Evolutionary conservation across 2,888 invertebrate genomes (phyloP).

Genomic region (Ectemnius cavifrons): DNA sequence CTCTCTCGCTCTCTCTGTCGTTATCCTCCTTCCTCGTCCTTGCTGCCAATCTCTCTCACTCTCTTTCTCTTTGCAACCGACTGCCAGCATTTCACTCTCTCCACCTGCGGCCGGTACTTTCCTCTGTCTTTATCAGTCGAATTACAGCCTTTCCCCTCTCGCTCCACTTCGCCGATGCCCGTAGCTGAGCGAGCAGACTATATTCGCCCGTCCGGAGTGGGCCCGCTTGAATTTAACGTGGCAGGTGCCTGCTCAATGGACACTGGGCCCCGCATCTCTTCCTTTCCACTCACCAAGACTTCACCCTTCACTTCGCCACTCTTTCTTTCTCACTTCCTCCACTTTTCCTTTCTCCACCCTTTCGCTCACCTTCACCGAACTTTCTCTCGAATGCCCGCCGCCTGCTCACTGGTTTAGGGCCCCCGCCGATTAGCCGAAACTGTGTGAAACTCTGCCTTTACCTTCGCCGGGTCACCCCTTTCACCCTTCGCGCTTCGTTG

Average conservation of each 20-base stretch:
- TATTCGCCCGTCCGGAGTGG: constrained; percentile 35
- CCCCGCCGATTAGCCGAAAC: neutral
- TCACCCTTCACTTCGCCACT: constrained; percentile 18
- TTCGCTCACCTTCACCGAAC: constrained; percentile 35
- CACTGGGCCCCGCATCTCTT: constrained; percentile 42
- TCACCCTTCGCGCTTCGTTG: no score
- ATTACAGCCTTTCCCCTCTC: neutral
- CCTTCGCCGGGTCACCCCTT: neutral
- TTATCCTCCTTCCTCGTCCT: constrained; percentile 7
- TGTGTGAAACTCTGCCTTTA: neutral
- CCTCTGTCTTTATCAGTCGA: neutral
- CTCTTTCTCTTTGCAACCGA: neutral
- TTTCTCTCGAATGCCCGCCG: constrained; percentile 26
- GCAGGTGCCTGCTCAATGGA: constrained; percentile 68
- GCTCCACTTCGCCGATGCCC: constrained; percentile 8
- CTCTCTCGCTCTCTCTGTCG: constrained; percentile 17
- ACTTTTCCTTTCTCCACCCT: constrained; percentile 18
- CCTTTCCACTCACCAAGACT: constrained; percentile 15
- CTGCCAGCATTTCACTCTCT: no score
- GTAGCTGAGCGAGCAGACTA: constrained; percentile 26
- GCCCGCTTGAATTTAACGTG: constrained; percentile 62
- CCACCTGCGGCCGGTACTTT: no score
- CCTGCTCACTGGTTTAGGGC: neutral
- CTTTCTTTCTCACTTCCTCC: constrained; percentile 2
- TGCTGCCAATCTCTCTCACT: constrained; percentile 22